Conservation (phyloP, 2,888 invertebrate genomes). For the Arctia plantaginis region DNA sequence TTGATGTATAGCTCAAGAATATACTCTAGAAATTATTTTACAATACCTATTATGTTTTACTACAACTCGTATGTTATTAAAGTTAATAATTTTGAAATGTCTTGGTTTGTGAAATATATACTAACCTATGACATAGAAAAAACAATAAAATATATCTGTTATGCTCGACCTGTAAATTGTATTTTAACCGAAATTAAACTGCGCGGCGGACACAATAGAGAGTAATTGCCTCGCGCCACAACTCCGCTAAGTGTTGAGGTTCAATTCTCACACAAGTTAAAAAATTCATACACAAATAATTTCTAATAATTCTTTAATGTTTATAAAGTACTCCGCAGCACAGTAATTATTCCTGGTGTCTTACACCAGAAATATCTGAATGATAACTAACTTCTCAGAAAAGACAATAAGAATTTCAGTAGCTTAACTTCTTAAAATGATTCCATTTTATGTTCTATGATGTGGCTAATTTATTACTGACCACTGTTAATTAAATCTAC, state of each 20-base stretch:
- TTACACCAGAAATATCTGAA: no score
- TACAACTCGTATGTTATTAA: background rate
- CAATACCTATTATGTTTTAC: background rate
- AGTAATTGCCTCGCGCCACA: no score
- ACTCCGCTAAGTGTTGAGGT: no score
- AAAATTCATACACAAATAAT: no score
- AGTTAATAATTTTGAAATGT: background rate
- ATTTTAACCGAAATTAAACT: no score
- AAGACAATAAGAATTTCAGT: background rate
- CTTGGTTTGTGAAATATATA: no score
- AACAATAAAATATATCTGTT: background rate
- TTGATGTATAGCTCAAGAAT: background rate
- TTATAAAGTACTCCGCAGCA: no score
- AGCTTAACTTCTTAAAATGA: background rate
- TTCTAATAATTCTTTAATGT: no score
- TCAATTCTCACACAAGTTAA: no score
- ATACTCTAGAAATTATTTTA: background rate
- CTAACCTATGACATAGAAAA: background rate
- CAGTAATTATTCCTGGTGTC: no score
- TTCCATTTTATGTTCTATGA: background rate
- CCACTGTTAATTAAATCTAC: background rate
- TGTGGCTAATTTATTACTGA: background rate
- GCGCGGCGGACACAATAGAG: no score
- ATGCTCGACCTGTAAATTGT: no score
- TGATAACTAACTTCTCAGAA: background rate